A percentile compares a stretch with the other conserved stretches of the same genome.
These are phyloP conservation scores for Pipistrellus pipistrellus DNA, from an alignment of 2,797 vertebrate species.

Conservation along the genomic window DNA sequence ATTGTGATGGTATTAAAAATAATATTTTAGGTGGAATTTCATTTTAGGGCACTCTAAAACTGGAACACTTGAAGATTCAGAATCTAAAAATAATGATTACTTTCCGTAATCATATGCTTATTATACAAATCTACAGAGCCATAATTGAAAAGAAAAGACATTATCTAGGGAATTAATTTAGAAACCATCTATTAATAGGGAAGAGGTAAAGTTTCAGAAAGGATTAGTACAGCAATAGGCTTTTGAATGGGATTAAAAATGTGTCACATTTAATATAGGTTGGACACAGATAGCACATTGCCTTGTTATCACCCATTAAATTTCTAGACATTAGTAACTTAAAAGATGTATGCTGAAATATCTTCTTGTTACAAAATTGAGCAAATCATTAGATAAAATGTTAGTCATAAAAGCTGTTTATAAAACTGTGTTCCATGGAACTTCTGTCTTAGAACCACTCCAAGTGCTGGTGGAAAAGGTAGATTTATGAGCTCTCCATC, in stretches of 20 bases:
- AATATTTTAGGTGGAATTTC: background rate
- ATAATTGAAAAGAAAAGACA: slow-evolving; percentile 74
- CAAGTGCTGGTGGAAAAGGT: background rate
- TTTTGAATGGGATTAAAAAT: slow-evolving; percentile 72
- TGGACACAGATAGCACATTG: background rate
- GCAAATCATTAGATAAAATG: slow-evolving; percentile 58
- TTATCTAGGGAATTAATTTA: background rate
- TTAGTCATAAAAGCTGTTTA: background rate
- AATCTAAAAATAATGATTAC: slow-evolving; percentile 43
- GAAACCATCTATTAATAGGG: background rate
- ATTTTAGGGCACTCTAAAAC: background rate
- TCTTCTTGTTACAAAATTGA: slow-evolving; percentile 62
- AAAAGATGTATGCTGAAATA: slow-evolving; percentile 68
- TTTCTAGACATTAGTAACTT: slow-evolving; percentile 66
- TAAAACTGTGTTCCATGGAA: background rate
- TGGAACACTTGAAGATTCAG: background rate
- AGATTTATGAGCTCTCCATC: background rate
- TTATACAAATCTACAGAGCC: slow-evolving; percentile 56
- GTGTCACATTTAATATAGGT: background rate
- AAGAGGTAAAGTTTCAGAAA: slow-evolving; percentile 73
- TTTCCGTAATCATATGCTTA: slow-evolving; percentile 68
- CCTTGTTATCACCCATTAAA: slow-evolving; percentile 70
- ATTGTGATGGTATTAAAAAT: background rate
- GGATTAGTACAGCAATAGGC: slow-evolving; percentile 59
- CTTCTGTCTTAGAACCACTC: background rate